Conservation (phyloP, 2,113 vertebrate genomes). For the Burhinus bistriatus region DNA sequence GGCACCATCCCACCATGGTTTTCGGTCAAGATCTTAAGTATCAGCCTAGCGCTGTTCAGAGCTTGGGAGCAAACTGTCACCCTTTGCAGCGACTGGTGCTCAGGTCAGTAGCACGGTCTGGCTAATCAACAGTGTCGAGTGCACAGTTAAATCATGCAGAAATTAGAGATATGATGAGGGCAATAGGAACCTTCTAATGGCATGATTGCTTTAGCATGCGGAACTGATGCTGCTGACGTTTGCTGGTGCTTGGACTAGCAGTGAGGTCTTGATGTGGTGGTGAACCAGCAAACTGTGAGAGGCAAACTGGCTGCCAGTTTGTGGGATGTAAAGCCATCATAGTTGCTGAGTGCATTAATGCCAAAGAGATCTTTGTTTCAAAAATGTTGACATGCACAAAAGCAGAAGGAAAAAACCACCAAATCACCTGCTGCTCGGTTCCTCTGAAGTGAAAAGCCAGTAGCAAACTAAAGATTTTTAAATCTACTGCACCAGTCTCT, state of each 20-base stretch:
- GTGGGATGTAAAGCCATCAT: background rate
- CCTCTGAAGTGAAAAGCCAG: background rate
- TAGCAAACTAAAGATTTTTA: background rate
- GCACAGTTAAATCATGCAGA: constrained; percentile 16
- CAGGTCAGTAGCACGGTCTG: background rate
- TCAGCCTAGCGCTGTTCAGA: background rate
- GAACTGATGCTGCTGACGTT: background rate
- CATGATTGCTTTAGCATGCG: background rate
- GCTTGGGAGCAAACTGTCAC: background rate
- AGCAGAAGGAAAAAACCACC: background rate
- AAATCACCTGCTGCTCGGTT: background rate
- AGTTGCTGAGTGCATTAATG: background rate
- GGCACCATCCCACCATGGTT: background rate
- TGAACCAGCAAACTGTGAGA: background rate
- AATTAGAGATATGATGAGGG: constrained; percentile 2
- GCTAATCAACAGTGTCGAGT: background rate
- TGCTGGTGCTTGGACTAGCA: background rate
- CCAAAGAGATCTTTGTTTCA: background rate
- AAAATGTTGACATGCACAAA: background rate
- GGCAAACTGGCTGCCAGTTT: background rate
- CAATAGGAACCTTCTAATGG: background rate
- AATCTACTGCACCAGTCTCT: background rate
- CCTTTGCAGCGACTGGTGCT: background rate
- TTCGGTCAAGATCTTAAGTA: background rate
- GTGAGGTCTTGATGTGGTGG: background rate